Evolutionary conservation across 2,888 invertebrate species (phyloP), one percentile per base, ranked within the genome.

Genomic region (Polydrusus pterygomalis): DNA sequence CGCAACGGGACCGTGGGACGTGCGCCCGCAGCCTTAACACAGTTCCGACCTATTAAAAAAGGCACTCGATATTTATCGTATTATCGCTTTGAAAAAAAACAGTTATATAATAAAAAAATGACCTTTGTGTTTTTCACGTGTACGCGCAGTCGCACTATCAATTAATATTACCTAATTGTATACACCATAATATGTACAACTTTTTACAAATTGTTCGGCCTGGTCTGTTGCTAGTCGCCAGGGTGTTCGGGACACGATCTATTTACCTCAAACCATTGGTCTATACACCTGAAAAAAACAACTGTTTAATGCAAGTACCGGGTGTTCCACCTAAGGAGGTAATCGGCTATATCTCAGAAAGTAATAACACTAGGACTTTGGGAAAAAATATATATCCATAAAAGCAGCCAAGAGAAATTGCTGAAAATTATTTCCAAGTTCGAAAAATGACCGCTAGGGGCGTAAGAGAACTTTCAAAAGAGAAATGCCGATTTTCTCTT

Each of bases 171-270:
- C 17, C 49, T 49, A 67, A 40, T 58, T 69, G 49, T 68, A 69
- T 77, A 74, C 77, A 77, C 70, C 9, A 30, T 77, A 77, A 30
- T 77, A 77, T 77, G 56, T 77, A 77, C 77, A 77, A 60, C 54
- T 45, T 54, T 67, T 77, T 68, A 77, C 70, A 73, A 74, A 40
- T 34, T 18, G 67, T 65, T 34, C 47, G 15, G 43, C 40, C 62
- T 49, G 58, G 18, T 70, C 17, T 38, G 51, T 68, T 74, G 89
- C 91, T 93, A 97, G 91, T 98, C 98, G 85, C 96, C 95, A 83
- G 99, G 98, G 90, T 99, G 99, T 89, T 98, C 98, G 70, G 99
- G 99, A 91, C 99, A 99, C 86, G 97, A 97, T 89, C 98, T 94
- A 91, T 98, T 99, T 88, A 97, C 96, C 89, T 97, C 96, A 90